Conservation (phyloP, 2,888 invertebrate species). For the Phaedon cochleariae region DNA sequence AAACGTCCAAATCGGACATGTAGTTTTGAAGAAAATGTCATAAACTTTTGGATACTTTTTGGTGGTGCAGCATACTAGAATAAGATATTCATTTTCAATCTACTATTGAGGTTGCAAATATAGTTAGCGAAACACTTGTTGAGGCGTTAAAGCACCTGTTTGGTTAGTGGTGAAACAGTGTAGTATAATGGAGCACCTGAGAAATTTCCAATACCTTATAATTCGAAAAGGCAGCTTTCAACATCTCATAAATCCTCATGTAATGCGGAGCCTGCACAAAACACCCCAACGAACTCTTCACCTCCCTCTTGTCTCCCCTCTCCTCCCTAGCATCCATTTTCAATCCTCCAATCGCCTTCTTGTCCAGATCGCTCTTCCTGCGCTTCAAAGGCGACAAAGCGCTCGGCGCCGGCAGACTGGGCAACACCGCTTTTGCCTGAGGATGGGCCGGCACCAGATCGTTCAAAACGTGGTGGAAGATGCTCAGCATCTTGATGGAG, state of each 20-base stretch:
- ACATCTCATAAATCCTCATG: constrained; percentile 82
- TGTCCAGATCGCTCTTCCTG: constrained; percentile 59
- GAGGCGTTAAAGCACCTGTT: no score
- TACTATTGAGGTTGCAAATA: no score
- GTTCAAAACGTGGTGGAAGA: constrained; percentile 79
- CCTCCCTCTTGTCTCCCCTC: constrained; percentile 48
- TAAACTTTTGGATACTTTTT: no score
- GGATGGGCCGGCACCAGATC: constrained; percentile 68
- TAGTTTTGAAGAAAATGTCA: no score
- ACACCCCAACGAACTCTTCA: constrained; percentile 65
- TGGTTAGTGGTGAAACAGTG: no score
- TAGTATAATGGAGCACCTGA: no score
- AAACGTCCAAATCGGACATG: no score
- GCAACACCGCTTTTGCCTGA: constrained; percentile 65
- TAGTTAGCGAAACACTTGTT: no score
- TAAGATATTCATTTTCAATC: no score
- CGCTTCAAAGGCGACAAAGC: constrained; percentile 62
- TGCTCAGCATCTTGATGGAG: constrained; percentile 75
- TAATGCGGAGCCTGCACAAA: constrained; percentile 81
- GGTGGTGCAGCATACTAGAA: no score
- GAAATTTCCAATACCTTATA: no score
- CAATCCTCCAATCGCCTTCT: constrained; percentile 46
- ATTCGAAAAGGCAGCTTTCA: constrained; percentile 85
- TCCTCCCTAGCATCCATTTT: constrained; percentile 55
- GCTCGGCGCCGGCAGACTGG: constrained; percentile 64